Evolutionary conservation across 2,797 vertebrate genomes (phyloP).

Genomic region (Rhadinocentrus ornatus): DNA sequence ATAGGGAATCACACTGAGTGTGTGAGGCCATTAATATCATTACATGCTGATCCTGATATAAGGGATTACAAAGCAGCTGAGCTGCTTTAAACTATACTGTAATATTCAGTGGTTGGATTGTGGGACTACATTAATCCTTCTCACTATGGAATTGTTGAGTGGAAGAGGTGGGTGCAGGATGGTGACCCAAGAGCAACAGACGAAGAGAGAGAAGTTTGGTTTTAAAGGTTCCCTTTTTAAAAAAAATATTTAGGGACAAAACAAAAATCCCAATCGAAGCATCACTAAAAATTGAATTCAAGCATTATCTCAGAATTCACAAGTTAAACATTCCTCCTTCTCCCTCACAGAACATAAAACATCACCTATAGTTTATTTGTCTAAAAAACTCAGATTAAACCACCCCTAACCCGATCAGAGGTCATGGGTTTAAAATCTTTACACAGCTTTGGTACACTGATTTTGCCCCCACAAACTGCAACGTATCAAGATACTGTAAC

Average conservation of each 20-base stretch:
- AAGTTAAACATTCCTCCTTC: not conserved
- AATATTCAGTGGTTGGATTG: constrained; percentile 45
- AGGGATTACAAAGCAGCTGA: constrained; percentile 58
- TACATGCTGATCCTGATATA: constrained; percentile 44
- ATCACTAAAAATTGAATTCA: too few relatives aligned
- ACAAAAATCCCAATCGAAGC: too few relatives aligned
- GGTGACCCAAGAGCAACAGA: too few relatives aligned
- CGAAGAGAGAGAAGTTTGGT: not conserved
- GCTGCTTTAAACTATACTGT: constrained; percentile 35
- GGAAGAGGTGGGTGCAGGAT: constrained; percentile 29
- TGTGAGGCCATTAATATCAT: constrained; percentile 60
- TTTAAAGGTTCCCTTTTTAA: not conserved
- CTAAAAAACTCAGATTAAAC: too few relatives aligned
- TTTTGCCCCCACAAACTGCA: too few relatives aligned
- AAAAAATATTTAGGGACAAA: not conserved
- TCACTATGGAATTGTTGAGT: constrained; percentile 42
- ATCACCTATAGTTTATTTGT: too few relatives aligned
- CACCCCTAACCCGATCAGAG: too few relatives aligned
- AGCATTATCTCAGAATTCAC: not conserved
- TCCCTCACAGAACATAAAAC: too few relatives aligned
- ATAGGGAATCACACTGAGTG: constrained; percentile 31
- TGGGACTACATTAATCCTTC: constrained; percentile 47
- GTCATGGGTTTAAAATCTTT: too few relatives aligned
- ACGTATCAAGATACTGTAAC: too few relatives aligned
- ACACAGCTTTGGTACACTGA: too few relatives aligned